Conservation (phyloP, 2,888 invertebrate species). For the Marasmarcha lunaedactyla region DNA sequence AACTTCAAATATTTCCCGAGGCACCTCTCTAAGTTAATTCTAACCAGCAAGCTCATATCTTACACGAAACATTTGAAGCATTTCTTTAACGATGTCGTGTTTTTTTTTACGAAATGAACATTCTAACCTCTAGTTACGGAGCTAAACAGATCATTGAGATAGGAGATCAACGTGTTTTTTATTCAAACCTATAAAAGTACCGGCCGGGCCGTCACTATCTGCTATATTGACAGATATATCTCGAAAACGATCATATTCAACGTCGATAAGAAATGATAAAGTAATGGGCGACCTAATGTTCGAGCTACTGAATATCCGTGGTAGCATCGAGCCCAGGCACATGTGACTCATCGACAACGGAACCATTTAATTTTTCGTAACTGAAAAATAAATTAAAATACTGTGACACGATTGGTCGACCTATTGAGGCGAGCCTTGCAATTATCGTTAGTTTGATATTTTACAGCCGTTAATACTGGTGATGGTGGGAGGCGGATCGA, state of each 20-base stretch:
- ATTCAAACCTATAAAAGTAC: constrained; percentile 40
- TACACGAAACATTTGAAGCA: constrained; percentile 38
- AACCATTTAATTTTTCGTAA: too few species aligned
- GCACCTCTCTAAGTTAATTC: constrained; percentile 1
- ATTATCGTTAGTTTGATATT: too few species aligned
- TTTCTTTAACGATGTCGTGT: constrained; percentile 32
- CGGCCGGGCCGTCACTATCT: constrained; percentile 29
- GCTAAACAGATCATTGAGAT: constrained; percentile 41
- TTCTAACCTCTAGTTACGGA: constrained; percentile 47
- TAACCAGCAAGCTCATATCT: constrained; percentile 8
- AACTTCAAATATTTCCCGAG: neutral
- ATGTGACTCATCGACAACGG: too few species aligned
- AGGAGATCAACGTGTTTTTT: constrained; percentile 33
- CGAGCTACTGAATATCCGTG: constrained; percentile 41
- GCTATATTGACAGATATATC: constrained; percentile 53
- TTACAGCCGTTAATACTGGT: too few species aligned
- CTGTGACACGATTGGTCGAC: constrained; percentile 38
- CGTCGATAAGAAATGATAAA: constrained; percentile 56
- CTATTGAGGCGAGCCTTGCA: neutral
- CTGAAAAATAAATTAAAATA: constrained; percentile 19
- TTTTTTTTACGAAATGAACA: constrained; percentile 29
- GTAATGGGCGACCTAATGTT: constrained; percentile 43
- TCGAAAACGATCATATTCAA: constrained; percentile 24
- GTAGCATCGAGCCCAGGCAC: too few species aligned
- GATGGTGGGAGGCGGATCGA: too few species aligned